Evolutionary conservation across 2,113 vertebrate genomes (phyloP), one percentile per base, ranked within the genome.

Genomic region (Ammospiza caudacuta): DNA sequence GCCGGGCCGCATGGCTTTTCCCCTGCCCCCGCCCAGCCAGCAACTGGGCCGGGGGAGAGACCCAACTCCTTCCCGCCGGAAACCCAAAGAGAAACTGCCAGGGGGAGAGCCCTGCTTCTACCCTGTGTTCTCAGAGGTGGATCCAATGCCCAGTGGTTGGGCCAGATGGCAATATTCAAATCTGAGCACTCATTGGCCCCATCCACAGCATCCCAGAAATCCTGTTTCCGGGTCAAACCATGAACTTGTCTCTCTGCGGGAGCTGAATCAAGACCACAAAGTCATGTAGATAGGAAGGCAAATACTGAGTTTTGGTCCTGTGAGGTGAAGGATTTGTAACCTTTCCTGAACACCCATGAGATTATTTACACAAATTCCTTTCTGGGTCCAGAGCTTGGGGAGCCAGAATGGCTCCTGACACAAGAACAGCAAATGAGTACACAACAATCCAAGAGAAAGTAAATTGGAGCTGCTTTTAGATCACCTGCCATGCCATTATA

Each of bases 381-480:
- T 74, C 39, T 49, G 59, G 29, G 49, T 61, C 67, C 68, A 52
- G 61, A 88, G 35, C 59, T 5, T 41, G 43, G 19, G 68, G n/a
- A 92, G 69, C 37, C 74, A 87, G 58, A 52, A 39, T 5, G 54
- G 49, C 5, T 86, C 70, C 62, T 62, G 55, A 55, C 0, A 9
- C 55, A 90, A 67, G 72, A 94, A 67, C 7, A 86, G 58, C 19
- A 25, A 81, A 24, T 35, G 67, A 51, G 82, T 23, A 67, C 55
- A 52, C 7, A 67, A 74, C 67, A 80, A 24, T n/a, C 35, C 69
- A 83, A 64, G 83, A 81, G 64, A 61, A 96, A 74, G 55, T 72
- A 84, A 76, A 93, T 84, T 37, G 81, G 62, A 93, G 61, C 16
- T 94, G 33, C 61, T 94, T 92, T 94, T 44, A 47, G 79, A 68